Evolutionary conservation across 2,797 vertebrate genomes (phyloP).

Genomic region (Cephalopachus bancanus): DNA sequence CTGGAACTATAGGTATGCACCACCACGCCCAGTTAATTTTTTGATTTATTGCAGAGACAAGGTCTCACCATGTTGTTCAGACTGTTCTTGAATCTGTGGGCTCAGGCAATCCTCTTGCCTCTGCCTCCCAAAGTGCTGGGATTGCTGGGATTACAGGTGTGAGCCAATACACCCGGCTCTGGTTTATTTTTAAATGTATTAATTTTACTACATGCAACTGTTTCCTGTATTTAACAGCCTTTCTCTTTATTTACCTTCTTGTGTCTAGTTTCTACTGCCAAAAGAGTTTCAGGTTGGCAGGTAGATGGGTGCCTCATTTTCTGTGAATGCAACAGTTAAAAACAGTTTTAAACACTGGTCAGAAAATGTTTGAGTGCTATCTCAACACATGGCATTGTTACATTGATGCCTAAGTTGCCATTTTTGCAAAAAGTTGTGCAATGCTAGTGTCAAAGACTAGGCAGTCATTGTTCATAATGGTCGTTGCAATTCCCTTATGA

Average conservation of each 20-base stretch:
- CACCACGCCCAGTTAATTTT: too few species aligned
- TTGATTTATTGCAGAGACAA: too few species aligned
- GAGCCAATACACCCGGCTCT: constrained; percentile 29
- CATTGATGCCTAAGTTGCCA: constrained; percentile 97
- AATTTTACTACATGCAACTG: constrained; percentile 93
- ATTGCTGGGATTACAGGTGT: too few species aligned
- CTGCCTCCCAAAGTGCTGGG: too few species aligned
- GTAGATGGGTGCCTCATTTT: constrained; percentile 87
- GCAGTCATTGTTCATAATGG: constrained; percentile 98
- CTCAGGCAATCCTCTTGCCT: too few species aligned
- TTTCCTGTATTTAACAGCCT: constrained; percentile 89
- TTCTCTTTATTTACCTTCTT: constrained; percentile 89
- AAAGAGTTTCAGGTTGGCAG: constrained; percentile 85
- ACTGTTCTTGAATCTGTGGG: too few species aligned
- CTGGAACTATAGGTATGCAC: too few species aligned
- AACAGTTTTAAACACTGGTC: constrained; percentile 90
- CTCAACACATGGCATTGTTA: constrained; percentile 98
- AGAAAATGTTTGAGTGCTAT: constrained; percentile 86
- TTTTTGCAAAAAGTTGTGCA: constrained; percentile 97
- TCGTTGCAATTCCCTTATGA: constrained; percentile 96
- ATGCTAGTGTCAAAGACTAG: constrained; percentile 98
- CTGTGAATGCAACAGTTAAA: constrained; percentile 81
- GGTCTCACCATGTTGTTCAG: too few species aligned
- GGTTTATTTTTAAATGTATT: constrained; percentile 93
- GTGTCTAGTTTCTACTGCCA: constrained; percentile 84